Evolutionary conservation across 2,113 vertebrate genomes (phyloP), one percentile per base, ranked within the genome.

Genomic region (Tragelaphus buxtoni): DNA sequence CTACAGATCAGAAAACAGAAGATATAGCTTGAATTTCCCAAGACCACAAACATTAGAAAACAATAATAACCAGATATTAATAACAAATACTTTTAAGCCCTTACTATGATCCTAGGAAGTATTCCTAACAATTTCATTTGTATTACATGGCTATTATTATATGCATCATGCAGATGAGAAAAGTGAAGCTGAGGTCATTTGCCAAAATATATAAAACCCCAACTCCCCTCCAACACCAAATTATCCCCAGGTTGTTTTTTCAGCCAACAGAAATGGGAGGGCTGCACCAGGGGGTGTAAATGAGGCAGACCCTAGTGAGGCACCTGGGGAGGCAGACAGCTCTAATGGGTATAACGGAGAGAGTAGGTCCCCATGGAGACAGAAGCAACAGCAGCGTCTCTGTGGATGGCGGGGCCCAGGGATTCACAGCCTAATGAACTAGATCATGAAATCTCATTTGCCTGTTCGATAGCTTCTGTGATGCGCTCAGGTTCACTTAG

Each of bases 401-500:
- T 60, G n/a, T 0, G 77, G 94, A 94, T 84, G 60, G 87, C 4
- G 16, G 69, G 92, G 82, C 77, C 93, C 89, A 72, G 88, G 96
- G 77, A 96, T 93, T 96, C 63, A 26, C 89, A 81, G 97, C 79
- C 96, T 96, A 94, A 97, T 97, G 97, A 95, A 97, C 96, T 93
- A 95, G 93, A 96, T 94, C 91, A 95, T 94, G 96, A 89, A 97
- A 95, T 90, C 92, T 93, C 91, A 93, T 96, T 93, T 95, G 95
- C 79, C 53, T 98, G 89, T 97, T 95, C 83, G 12, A 95, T 83
- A 97, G 89, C 93, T 95, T 94, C 94, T 94, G 74, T n/a, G 32
- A 80, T 51, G 77, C 4, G 8, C 83, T 94, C 72, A 87, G 95
- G 72, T 94, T 95, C 93, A 92, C 95, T 95, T 88, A 76, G 80